Base-by-base conservation (phyloP, 2,113 vertebrate species). In the Campylomormyrus numenius region DNA sequence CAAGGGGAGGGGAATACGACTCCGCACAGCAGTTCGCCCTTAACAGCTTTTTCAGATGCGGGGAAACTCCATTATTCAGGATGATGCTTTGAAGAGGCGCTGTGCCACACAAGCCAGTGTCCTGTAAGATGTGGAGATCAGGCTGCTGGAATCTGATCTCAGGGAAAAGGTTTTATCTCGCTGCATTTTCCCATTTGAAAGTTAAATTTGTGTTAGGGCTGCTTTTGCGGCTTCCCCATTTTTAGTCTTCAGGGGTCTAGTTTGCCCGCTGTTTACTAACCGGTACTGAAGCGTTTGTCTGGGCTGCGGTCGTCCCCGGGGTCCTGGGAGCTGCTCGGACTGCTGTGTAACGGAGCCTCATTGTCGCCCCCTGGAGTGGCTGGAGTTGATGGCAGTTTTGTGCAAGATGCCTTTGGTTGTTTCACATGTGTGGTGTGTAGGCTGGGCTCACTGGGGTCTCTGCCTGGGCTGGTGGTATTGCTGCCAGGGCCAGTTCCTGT, bases 271-370 rank as follows among this genome's bases (percentile, higher is more conserved):
- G 70, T 39, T 39, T 35, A 39, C 11, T 77, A 77, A 39, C 11
- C 15, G 70, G 27, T 17, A 48, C 35, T 84, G 42, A 48, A 66
- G 62, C n/a, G 9, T 66, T 13, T 27, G 62, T 66, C 62, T 11
- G 21, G 50, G n/a, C 9, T 56, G 85, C 6, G 31, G 11, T 87
- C 9, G 0, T 21, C n/a, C 49, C 46, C 27, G 4, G 85, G 27
- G 46, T 31, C 24, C 24, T 35, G 1, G 35, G 50, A n/a, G 48
- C 27, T 49, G 17, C 15, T 53, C 50, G 27, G 49, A 74, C 56
- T 87, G 46, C 56, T 90, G 83, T 86, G 93, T 91, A 77, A 83
- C 86, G 1, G 90, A 93, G 94, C 94, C 93, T 94, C 91, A 94
- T 95, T 91, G 15, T 92, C 92, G 93, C 94, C 91, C 89, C 85